Evolutionary conservation across 2,113 vertebrate species (phyloP), one percentile per base, ranked within the genome.

Genomic region (Cinclus mexicanus): DNA sequence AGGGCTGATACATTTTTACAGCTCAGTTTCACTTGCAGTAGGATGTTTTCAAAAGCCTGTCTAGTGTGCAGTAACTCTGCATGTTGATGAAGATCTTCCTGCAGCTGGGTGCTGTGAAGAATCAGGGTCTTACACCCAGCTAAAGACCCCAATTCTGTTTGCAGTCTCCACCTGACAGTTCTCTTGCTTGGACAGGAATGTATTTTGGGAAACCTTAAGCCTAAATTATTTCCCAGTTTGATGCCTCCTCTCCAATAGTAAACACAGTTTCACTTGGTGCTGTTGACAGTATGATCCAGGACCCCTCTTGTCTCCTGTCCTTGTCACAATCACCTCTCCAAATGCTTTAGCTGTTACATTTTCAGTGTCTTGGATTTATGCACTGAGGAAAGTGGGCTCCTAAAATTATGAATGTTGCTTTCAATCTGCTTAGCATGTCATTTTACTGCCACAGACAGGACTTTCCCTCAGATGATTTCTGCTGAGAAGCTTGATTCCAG

Each of bases 301-400:
- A 55, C 6, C 79, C 57, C 35, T 90, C 76, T 55, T 41, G 85
- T 55, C 68, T 44, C 79, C 83, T 55, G 47, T 90, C 90, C 75
- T 92, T 92, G 87, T 97, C 90, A 96, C 79, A 83, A 70, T 83
- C 94, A 94, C 90, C 87, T 96, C 85, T 87, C 47, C 39, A 70
- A 95, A 94, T 80, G 79, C 79, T 94, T 95, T 70, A 90, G 71
- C 93, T 46, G 39, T 93, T 91, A 92, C 68, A 47, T 83, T 93
- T 94, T 94, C 92, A 86, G 70, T 95, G 95, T 82, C 87, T 89
- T 83, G 50, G 92, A 90, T 96, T 95, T 83, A 96, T 83, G 85
- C 82, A 64, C 75, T 53, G 82, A 59, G 42, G 56, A 90, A 81
- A 96, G 85, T 60, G 82, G 67, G 52, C 71, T 96, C 59, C 90